Evolutionary conservation across 37 sponge, comb jelly and placozoan species (phyloP), one percentile per base, ranked within the genome.

Genomic region (Cliona cf. orientalis): DNA sequence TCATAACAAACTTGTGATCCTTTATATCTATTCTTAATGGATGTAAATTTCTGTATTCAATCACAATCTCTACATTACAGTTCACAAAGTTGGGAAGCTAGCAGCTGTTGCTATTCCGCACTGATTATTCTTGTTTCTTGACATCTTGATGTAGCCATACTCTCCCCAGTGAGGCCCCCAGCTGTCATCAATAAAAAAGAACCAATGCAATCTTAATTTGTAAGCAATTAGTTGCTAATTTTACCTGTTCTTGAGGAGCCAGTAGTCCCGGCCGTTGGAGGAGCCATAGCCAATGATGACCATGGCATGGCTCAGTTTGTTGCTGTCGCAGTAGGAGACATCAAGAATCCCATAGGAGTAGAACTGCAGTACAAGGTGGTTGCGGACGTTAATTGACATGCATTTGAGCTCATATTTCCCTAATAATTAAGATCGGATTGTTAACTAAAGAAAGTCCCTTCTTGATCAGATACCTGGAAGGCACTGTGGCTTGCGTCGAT

Each of bases 161-260:
- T 80, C 68, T 22, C 88, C 88, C 88, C 88, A 87, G 74, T 66
- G 42, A n/a, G 71, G 57, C 22, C 86, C 86, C 80, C 80, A 80
- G 68, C 80, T 80, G 90, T 91, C 91, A 85, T 95, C 92, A 4
- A 95, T 90, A 1, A 59, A 59, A 9, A 9, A 59, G 28, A 4
- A 29, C 11, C 5, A 9, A 29, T 4, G 28, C 5, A 3, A 14
- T n/a, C 60, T 29, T 59, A 59, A 59, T 4, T 29, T 59, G 28
- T 59, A 9, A n/a, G 5, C 60, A 14, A 29, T 59, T 4, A 14
- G 5, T 12, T 14, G 5, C 23, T 59, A 59, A 9, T 12, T 59
- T n/a, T 46, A 71, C 58, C 58, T 66, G 76, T 80, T 87, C 46
- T 80, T 81, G 59, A 81, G 69, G 2, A 82, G 80, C 92, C 81